These are phyloP conservation scores for Pangasius mekongensis DNA, from an alignment of 2,797 vertebrate genomes.

Conservation along the genomic window DNA sequence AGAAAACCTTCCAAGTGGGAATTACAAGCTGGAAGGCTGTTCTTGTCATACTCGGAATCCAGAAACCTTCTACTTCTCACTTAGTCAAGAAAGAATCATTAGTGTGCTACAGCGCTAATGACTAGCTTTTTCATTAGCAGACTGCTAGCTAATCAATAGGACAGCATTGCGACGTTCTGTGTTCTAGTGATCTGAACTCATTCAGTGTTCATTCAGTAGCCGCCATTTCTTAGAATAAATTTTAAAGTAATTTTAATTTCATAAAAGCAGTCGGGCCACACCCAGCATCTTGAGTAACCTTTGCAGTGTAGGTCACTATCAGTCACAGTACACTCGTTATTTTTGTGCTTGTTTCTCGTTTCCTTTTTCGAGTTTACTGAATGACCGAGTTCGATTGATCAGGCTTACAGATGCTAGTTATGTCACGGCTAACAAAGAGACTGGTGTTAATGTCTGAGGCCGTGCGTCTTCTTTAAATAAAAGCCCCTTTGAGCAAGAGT, in stretches of 20 bases:
- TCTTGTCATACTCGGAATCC: background rate
- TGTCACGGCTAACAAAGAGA: slow-evolving; percentile 26
- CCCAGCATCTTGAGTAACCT: background rate
- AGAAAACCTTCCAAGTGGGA: background rate
- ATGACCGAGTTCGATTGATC: background rate
- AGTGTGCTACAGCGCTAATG: background rate
- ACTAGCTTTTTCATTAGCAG: background rate
- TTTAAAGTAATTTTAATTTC: background rate
- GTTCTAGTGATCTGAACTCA: background rate
- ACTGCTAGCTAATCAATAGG: background rate
- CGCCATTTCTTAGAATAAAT: background rate
- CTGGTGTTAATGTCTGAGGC: slow-evolving; percentile 15
- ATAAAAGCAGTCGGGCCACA: background rate
- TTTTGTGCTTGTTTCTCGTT: background rate
- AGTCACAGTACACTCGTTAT: background rate
- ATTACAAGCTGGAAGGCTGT: background rate
- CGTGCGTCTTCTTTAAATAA: slow-evolving; percentile 23
- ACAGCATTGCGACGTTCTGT: background rate
- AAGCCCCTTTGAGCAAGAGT: slow-evolving; percentile 32
- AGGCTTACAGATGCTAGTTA: slow-evolving; percentile 29
- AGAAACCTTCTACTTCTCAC: background rate
- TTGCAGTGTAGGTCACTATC: background rate
- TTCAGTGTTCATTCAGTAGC: background rate
- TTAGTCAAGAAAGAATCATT: slow-evolving; percentile 1
- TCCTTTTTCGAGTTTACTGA: background rate